Evolutionary conservation across 2,888 invertebrate species (phyloP), one percentile per base, ranked within the genome.

Genomic region (Troilus luridus): DNA sequence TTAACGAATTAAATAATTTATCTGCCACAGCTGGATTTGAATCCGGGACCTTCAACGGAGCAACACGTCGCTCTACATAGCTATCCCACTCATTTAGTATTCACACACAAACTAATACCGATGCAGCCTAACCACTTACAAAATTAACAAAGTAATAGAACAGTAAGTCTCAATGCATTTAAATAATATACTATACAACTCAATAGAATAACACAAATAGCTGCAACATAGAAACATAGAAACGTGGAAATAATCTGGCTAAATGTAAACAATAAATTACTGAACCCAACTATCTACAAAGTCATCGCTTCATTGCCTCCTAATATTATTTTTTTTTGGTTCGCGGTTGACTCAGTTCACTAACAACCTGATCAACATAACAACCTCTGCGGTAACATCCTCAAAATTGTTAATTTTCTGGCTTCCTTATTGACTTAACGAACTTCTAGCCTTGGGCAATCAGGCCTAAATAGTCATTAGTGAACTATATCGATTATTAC

Each of bases 261-360:
- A 62, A 62, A 62, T 5, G 64, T 67, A 67, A n/a, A 67, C n/a
- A n/a, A 67, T 67, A 67, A 67, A 67, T 67, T 67, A 67, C 64
- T 0, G 11, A 24, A 67, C n/a, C 64, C 1, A 14, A 72, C 5
- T 7, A 41, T 41, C 41, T 41, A 41, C 41, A 41, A 41, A 27
- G 24, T 72, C 27, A 72, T 27, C 27, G 72, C 12, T 10, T 12
- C 24, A 27, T 72, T 27, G 14, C 24, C 14, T 72, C 72, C 14
- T 5, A 14, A 14, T n/a, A 12, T 24, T 5, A 62, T 5, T 1
- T 24, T 14, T 72, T 72, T 72, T 72, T 27, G 10, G 14, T 72
- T 72, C 27, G 72, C 72, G 72, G 72, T 72, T 27, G 72, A 72
- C 19, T 27, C 12, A 24, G 14, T 5, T 8, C 24, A n/a, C 64